Percentiles rank a stretch among this genome's conserved stretches.
These are phyloP conservation scores for Melanocharis versteri DNA, from an alignment of 2,113 vertebrate species.

Conservation along the genomic window DNA sequence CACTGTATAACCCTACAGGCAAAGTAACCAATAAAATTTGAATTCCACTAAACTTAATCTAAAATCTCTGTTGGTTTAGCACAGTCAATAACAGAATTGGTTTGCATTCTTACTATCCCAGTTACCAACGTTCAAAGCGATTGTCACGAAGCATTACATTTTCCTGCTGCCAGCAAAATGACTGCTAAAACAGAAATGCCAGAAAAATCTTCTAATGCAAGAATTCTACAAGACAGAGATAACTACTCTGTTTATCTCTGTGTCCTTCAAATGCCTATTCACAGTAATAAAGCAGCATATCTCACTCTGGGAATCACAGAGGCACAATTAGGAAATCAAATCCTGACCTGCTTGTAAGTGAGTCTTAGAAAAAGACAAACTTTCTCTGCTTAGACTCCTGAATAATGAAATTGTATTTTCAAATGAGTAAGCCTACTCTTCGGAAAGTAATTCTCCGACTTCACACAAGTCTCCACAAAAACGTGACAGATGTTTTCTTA, in stretches of 20 bases:
- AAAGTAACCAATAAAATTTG: not conserved
- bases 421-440: conserved; percentile 7
- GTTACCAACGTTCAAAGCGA: not conserved
- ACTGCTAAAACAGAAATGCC: not conserved
- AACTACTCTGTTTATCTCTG: not conserved
- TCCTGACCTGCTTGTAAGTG: not conserved
- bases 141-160: not conserved
- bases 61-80: not conserved
- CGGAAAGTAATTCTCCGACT: conserved; percentile 30
- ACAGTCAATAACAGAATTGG: not conserved
- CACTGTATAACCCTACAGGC: not conserved
- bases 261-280: not conserved
- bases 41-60: not conserved
- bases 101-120: not conserved
- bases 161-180: not conserved
- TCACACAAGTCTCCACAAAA: conserved; percentile 40
- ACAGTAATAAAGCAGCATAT: not conserved
- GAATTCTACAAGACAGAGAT: not conserved
- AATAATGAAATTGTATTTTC: conserved; percentile 37
- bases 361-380: not conserved
- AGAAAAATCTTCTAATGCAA: not conserved
- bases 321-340: not conserved
- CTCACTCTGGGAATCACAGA: not conserved
- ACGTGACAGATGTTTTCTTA: conserved; percentile 12
- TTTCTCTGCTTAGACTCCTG: not conserved